These are phyloP conservation scores for Pangasianodon hypophthalmus DNA, from an alignment of 2,113 vertebrate species.

Conservation along the genomic window DNA sequence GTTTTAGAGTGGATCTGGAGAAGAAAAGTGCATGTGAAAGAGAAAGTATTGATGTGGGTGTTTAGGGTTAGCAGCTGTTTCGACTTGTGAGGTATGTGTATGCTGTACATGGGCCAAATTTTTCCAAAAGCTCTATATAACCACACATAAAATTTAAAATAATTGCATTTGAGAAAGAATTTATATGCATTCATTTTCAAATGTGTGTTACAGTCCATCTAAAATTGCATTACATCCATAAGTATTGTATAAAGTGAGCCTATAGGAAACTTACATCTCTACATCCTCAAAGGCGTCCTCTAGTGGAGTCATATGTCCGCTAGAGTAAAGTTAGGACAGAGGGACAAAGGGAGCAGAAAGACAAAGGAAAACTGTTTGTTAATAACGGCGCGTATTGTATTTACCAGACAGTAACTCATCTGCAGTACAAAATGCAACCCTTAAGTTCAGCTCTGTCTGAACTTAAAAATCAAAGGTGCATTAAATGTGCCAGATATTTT, in stretches of 20 bases:
- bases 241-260: neutral
- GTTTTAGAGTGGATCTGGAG: conserved; percentile 86
- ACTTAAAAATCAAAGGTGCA: neutral
- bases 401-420: neutral
- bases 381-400: conserved; percentile 5
- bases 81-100: neutral
- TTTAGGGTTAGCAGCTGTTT: neutral
- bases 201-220: neutral
- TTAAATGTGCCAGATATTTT: neutral
- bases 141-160: neutral
- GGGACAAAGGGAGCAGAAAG: neutral
- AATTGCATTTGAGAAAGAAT: neutral
- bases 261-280: conserved; percentile 78
- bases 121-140: neutral
- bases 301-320: conserved; percentile 80
- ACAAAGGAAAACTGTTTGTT: neutral
- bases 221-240: neutral
- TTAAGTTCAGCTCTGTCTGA: neutral
- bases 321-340: conserved; percentile 56
- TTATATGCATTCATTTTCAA: neutral
- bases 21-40: neutral
- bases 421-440: neutral
- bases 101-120: neutral
- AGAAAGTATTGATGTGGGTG: neutral
- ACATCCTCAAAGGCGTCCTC: conserved; percentile 81